Conservation (phyloP, 2,888 invertebrate species). For the Rotaria magnacalcarata region DNA sequence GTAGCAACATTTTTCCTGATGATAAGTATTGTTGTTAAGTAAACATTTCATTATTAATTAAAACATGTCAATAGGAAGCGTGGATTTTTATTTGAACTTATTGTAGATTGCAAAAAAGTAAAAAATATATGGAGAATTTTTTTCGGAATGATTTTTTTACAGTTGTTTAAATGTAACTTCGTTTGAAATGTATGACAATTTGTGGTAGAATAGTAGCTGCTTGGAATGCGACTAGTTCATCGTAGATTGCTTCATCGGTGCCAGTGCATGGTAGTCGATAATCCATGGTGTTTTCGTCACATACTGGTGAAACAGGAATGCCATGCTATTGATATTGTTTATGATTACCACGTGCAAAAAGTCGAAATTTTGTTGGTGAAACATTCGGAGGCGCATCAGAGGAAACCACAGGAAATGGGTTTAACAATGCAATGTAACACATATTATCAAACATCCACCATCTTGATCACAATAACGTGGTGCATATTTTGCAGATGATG, state of each 20-base stretch:
- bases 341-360: not conserved
- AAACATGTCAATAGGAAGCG: too few relatives aligned
- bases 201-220: too few relatives aligned
- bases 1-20: too few relatives aligned
- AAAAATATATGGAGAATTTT: too few relatives aligned
- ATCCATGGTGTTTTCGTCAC: not conserved
- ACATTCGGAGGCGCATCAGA: not conserved
- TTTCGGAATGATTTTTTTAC: too few relatives aligned
- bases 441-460: not conserved
- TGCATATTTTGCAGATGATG: not conserved
- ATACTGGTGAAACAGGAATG: not conserved
- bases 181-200: too few relatives aligned
- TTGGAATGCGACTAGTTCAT: too few relatives aligned
- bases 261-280: not conserved
- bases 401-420: not conserved
- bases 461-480: not conserved
- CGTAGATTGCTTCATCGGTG: not conserved
- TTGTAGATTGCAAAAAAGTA: too few relatives aligned
- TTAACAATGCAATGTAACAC: not conserved
- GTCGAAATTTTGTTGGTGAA: not conserved
- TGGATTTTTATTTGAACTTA: too few relatives aligned
- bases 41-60: too few relatives aligned
- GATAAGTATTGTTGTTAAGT: too few relatives aligned
- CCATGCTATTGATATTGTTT: not conserved
- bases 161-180: too few relatives aligned